Conservation (phyloP, 2,113 vertebrate genomes). For the Delphinapterus leucas region DNA sequence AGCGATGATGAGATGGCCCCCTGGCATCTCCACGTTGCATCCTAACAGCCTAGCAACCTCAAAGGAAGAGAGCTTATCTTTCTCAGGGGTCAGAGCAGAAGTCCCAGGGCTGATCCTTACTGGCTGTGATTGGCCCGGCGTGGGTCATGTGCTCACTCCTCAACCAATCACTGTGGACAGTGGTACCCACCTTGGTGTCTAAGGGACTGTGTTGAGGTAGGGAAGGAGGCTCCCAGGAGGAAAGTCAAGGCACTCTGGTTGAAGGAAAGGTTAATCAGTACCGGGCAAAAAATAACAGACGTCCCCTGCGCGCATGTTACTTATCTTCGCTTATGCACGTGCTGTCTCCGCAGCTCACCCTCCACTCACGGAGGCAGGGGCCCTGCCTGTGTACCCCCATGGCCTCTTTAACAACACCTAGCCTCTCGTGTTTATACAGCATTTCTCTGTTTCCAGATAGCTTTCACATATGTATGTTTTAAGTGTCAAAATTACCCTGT, state of each 20-base stretch:
- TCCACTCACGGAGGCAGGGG: fast-evolving
- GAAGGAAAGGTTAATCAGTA: neutral
- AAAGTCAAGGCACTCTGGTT: neutral
- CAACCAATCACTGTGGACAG: fast-evolving
- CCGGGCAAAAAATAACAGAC: neutral
- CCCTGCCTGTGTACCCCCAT: neutral
- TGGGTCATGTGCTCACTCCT: neutral
- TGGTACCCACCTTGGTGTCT: neutral
- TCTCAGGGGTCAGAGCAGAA: neutral
- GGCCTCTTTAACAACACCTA: neutral
- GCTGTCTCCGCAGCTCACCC: neutral
- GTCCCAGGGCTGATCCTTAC: neutral
- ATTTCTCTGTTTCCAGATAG: neutral
- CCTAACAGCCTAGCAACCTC: neutral
- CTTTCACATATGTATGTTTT: neutral
- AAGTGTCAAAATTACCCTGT: neutral
- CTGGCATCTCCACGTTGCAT: neutral
- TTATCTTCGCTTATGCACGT: neutral
- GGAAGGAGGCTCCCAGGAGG: neutral
- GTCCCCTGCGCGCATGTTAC: neutral
- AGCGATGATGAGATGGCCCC: neutral
- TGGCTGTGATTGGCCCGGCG: neutral
- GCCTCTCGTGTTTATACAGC: neutral
- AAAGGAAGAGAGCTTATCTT: neutral
- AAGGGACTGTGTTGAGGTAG: neutral